These are phyloP conservation scores for Ageneiosus marmoratus DNA, from an alignment of 2,113 vertebrate species.

Conservation along the genomic window DNA sequence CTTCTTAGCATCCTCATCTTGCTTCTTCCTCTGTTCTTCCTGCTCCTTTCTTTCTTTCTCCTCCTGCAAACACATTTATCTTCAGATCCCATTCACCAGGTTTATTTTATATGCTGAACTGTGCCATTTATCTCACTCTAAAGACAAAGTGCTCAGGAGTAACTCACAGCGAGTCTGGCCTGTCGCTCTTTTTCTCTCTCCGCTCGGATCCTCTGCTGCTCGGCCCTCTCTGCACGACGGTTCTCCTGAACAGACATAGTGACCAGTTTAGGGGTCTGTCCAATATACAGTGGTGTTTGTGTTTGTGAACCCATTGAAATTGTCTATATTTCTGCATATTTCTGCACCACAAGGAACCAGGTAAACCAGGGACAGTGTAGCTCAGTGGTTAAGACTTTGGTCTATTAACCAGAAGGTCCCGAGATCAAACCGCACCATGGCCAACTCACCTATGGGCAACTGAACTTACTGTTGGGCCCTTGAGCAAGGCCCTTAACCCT, in stretches of 20 bases:
- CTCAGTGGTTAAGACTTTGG: no score
- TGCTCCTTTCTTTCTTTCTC: constrained; percentile 77
- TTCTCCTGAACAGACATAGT: constrained; percentile 70
- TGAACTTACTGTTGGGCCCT: no score
- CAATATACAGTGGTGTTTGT: no score
- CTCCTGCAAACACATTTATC: constrained; percentile 62
- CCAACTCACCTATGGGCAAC: no score
- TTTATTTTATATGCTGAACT: neutral
- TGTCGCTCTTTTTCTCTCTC: constrained; percentile 79
- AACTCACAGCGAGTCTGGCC: constrained; percentile 68
- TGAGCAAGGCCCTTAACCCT: no score
- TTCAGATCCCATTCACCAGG: neutral
- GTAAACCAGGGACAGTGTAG: no score
- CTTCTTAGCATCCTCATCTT: constrained; percentile 77
- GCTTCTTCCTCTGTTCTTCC: constrained; percentile 76
- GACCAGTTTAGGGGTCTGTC: neutral
- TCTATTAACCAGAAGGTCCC: no score
- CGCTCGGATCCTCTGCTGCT: constrained; percentile 74
- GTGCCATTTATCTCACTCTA: neutral
- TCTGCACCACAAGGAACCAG: neutral
- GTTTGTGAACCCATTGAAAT: no score
- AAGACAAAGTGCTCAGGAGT: neutral
- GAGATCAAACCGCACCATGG: no score
- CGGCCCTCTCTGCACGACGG: constrained; percentile 75
- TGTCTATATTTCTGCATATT: no score